Conservation (phyloP, 2,113 vertebrate species). For the Antechinus flavipes region DNA sequence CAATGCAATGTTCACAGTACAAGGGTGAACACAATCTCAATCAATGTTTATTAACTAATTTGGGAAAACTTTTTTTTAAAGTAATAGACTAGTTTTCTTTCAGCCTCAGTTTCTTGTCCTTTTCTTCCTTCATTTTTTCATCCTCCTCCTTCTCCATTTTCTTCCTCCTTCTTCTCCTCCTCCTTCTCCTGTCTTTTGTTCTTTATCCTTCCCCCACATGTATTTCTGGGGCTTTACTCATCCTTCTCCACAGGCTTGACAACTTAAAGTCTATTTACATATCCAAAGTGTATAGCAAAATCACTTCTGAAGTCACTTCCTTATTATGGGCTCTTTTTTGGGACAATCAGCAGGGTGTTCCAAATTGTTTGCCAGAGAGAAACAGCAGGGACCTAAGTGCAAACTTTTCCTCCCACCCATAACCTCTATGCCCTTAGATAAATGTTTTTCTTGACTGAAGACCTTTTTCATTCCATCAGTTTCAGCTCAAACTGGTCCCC, state of each 20-base stretch:
- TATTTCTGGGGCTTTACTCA: constrained; percentile 21
- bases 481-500: neutral
- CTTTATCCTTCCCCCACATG: neutral
- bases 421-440: neutral
- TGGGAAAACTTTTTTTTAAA: neutral
- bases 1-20: neutral
- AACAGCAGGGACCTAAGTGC: neutral
- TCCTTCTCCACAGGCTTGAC: neutral
- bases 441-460: neutral
- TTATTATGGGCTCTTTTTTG: neutral
- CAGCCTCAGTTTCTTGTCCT: neutral
- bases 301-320: neutral
- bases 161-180: neutral
- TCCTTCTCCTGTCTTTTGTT: neutral
- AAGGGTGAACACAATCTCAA: neutral
- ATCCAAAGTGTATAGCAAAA: neutral
- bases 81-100: neutral
- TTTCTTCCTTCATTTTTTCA: no score
- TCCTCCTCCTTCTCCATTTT: neutral
- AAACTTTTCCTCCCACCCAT: neutral
- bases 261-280: constrained; percentile 20
- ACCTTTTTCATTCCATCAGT: neutral
- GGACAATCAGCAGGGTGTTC: neutral
- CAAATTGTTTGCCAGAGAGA: neutral
- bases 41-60: neutral